phyloP scores from a whole-genome alignment of 2,797 vertebrate species.

The Mormyrus hasselquistii region DNA sequence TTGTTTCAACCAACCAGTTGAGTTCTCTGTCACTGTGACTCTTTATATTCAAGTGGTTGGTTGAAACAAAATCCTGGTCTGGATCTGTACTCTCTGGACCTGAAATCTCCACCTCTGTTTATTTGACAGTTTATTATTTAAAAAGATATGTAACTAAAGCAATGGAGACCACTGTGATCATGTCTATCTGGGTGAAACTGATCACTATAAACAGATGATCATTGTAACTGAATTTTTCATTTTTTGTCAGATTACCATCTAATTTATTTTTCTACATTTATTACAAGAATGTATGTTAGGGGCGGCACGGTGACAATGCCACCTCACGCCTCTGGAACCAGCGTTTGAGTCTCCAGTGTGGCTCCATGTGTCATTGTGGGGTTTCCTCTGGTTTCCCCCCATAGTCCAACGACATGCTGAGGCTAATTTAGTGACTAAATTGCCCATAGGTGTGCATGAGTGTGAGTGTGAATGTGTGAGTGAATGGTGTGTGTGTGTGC shows the following conservation, averaged over 20 bases:
- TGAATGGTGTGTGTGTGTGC: neutral
- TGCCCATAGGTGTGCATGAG: neutral
- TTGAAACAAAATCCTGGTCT: too few relatives aligned
- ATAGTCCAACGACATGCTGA: neutral
- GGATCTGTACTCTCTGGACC: too few relatives aligned
- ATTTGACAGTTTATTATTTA: neutral
- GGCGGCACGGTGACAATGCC: neutral
- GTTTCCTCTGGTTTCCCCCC: neutral
- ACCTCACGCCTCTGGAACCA: neutral
- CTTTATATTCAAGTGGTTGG: too few relatives aligned
- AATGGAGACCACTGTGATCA: neutral
- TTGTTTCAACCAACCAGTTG: too few relatives aligned
- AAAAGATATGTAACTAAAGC: neutral
- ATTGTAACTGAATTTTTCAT: neutral
- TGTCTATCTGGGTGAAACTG: neutral
- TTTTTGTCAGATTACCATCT: neutral
- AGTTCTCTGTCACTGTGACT: too few relatives aligned
- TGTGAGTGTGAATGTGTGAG: neutral
- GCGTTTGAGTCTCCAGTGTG: neutral
- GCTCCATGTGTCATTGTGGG: neutral
- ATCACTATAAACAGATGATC: neutral
- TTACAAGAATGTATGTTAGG: neutral
- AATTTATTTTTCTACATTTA: neutral
- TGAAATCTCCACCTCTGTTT: neutral
- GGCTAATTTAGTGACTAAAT: neutral